Evolutionary conservation across 2,888 invertebrate species (phyloP).

Genomic region (Aporophyla nigra): DNA sequence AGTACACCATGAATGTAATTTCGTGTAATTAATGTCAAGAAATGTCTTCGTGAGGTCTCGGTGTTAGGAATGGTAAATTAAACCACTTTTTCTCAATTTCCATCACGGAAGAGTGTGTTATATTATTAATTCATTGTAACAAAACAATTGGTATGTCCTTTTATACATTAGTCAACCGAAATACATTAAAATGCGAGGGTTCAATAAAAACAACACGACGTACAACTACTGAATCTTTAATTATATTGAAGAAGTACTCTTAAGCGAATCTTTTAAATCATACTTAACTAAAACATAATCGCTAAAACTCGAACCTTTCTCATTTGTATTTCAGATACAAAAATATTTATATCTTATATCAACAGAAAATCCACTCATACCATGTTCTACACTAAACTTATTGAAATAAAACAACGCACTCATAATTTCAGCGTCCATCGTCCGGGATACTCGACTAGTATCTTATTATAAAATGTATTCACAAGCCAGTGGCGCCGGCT

Average conservation of each 20-base stretch:
- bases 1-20: background rate
- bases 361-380: conserved; percentile 88
- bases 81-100: conserved; percentile 54
- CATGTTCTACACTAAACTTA: conserved; percentile 84
- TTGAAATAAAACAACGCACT: conserved; percentile 80
- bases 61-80: conserved; percentile 51
- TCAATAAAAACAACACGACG: conserved; percentile 70
- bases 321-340: conserved; percentile 86
- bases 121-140: conserved; percentile 51
- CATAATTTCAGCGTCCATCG: conserved; percentile 79
- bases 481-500: conserved; percentile 83
- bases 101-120: conserved; percentile 50
- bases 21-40: background rate
- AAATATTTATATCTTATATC: conserved; percentile 88
- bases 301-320: conserved; percentile 83
- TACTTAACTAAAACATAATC: conserved; percentile 87
- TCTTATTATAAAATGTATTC: conserved; percentile 82
- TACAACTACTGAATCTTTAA: conserved; percentile 88
- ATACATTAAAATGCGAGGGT: conserved; percentile 49
- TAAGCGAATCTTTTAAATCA: conserved; percentile 86
- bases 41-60: background rate
- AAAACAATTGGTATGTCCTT: conserved; percentile 40
- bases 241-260: conserved; percentile 89
- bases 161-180: conserved; percentile 56
- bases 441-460: conserved; percentile 82